These are phyloP conservation scores for Phyto melanocephala DNA, from an alignment of 2,888 invertebrate genomes.

Conservation along the genomic window DNA sequence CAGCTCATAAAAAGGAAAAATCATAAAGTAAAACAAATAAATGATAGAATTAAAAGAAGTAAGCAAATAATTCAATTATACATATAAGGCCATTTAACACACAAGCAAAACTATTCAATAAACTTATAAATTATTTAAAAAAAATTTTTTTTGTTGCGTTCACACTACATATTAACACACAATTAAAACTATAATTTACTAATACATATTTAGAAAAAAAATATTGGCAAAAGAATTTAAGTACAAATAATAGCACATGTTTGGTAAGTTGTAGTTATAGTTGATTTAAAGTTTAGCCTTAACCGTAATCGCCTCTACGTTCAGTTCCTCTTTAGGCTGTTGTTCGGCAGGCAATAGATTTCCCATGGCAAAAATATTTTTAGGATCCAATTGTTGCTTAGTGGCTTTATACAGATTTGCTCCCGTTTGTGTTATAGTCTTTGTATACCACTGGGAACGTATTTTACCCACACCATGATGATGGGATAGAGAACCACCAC, in stretches of 20 bases:
- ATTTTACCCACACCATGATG: constrained; percentile 98
- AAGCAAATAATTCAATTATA: neutral
- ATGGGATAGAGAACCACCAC: constrained; percentile 91
- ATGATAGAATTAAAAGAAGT: neutral
- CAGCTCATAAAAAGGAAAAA: constrained; percentile 8
- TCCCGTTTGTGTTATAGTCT: constrained; percentile 91
- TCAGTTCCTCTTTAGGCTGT: neutral
- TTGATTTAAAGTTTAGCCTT: constrained; percentile 72
- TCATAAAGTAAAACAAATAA: neutral
- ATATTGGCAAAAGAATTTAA: constrained; percentile 12
- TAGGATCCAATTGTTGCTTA: constrained; percentile 93
- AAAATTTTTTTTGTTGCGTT: neutral
- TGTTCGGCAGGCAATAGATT: constrained; percentile 82
- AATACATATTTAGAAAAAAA: neutral
- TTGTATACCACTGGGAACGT: constrained; percentile 91
- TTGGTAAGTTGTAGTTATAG: neutral
- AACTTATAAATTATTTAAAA: no score
- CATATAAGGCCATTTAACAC: neutral
- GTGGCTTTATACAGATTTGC: constrained; percentile 88
- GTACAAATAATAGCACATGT: neutral
- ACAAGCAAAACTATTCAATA: neutral
- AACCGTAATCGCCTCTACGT: neutral
- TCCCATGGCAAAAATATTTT: constrained; percentile 94
- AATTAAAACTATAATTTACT: neutral
- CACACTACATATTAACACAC: neutral